These are phyloP conservation scores for Sapayoa aenigma DNA, from an alignment of 2,113 vertebrate genomes.

Conservation along the genomic window DNA sequence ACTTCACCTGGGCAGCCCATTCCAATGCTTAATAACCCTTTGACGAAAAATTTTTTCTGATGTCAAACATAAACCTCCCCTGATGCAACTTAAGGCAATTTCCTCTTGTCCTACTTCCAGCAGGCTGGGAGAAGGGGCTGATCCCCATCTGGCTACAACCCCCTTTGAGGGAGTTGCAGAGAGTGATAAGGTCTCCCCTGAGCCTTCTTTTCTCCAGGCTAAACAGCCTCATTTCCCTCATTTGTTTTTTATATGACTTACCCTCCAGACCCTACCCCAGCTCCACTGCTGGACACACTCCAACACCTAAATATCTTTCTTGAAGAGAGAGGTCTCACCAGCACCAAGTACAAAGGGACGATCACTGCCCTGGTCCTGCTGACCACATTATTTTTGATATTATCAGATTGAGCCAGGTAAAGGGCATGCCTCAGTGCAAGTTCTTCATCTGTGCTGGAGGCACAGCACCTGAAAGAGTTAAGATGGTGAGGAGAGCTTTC, in stretches of 20 bases:
- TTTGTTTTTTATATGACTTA: background rate
- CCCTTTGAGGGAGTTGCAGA: background rate
- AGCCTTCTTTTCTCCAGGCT: background rate
- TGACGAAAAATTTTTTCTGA: background rate
- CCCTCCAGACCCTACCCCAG: background rate
- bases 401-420: background rate
- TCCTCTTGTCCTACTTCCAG: background rate
- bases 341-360: background rate
- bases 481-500: background rate
- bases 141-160: background rate
- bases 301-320: background rate
- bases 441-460: background rate
- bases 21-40: background rate
- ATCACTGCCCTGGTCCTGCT: background rate
- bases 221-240: background rate
- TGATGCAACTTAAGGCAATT: background rate
- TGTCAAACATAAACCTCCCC: background rate
- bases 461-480: slow-evolving; percentile 10
- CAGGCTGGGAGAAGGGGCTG: background rate
- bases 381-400: background rate
- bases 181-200: background rate
- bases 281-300: background rate
- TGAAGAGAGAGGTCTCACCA: background rate
- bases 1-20: background rate
- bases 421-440: background rate